These are phyloP conservation scores for Diadromus collaris DNA, from an alignment of 2,888 invertebrate genomes.

Conservation along the genomic window DNA sequence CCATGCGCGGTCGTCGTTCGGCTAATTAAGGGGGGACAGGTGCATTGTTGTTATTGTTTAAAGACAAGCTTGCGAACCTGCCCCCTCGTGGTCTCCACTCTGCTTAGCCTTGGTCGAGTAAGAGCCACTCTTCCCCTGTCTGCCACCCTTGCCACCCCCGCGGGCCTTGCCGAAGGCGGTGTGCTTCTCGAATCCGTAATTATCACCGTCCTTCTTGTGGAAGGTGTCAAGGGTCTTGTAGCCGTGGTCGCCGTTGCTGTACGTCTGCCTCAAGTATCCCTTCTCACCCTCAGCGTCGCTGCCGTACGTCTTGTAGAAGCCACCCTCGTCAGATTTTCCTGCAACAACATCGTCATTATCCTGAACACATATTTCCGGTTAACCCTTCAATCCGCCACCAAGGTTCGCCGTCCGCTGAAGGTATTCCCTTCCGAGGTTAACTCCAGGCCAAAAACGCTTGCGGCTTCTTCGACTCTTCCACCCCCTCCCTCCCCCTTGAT, in stretches of 20 bases:
- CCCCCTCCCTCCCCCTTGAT: too few relatives aligned
- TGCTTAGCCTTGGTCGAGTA: slow-evolving; percentile 76
- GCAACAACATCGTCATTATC: slow-evolving; percentile 66
- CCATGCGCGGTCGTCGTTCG: too few relatives aligned
- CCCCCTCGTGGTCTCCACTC: slow-evolving; percentile 80
- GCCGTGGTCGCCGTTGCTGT: slow-evolving; percentile 86
- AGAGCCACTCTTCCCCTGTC: slow-evolving; percentile 69
- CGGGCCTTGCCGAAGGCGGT: slow-evolving; percentile 83
- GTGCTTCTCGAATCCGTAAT: slow-evolving; percentile 87
- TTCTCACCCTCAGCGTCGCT: slow-evolving; percentile 83
- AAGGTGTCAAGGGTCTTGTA: slow-evolving; percentile 88
- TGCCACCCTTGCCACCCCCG: slow-evolving; percentile 71
- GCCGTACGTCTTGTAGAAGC: slow-evolving; percentile 84
- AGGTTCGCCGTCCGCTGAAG: background rate
- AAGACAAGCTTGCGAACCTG: slow-evolving; percentile 73
- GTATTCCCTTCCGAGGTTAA: background rate
- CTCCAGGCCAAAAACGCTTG: slow-evolving; percentile 19
- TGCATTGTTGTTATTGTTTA: slow-evolving; percentile 37
- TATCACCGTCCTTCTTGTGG: slow-evolving; percentile 88
- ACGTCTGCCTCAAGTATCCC: slow-evolving; percentile 85
- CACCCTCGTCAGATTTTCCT: slow-evolving; percentile 80
- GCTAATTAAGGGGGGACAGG: slow-evolving; percentile 4
- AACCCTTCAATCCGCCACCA: slow-evolving; percentile 23
- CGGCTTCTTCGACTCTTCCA: background rate
- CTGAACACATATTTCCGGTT: slow-evolving; percentile 15